Conservation (phyloP, 2,888 invertebrate species). For the Parelbella ahira region DNA sequence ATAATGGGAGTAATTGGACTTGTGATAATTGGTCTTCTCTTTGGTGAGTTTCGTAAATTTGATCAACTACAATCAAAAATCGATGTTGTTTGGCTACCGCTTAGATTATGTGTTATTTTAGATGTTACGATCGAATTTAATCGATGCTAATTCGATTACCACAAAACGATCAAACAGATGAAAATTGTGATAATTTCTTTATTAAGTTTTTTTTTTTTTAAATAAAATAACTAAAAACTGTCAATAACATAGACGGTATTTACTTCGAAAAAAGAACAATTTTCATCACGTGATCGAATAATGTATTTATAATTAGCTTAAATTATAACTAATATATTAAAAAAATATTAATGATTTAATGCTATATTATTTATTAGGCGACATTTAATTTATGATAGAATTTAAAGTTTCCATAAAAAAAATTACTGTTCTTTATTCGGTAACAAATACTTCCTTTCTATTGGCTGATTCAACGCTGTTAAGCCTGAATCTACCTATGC, state of each 20-base stretch:
- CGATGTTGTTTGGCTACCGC: constrained; percentile 36
- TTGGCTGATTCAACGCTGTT: constrained; percentile 34
- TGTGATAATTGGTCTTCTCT: constrained; percentile 91
- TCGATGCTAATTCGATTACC: constrained; percentile 5
- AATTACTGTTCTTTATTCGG: too few relatives aligned
- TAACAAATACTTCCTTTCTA: too few relatives aligned
- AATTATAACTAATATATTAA: background rate
- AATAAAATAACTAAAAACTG: too few relatives aligned
- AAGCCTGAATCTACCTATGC: constrained; percentile 17
- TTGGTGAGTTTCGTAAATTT: constrained; percentile 84
- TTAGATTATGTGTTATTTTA: constrained; percentile 26
- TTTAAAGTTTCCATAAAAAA: too few relatives aligned
- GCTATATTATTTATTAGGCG: constrained; percentile 1
- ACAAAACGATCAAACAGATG: constrained; percentile 17
- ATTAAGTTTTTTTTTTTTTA: too few relatives aligned
- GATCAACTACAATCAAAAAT: constrained; percentile 20
- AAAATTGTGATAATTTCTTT: constrained; percentile 19
- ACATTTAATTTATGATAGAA: background rate
- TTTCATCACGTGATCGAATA: constrained; percentile 12
- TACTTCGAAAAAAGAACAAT: too few relatives aligned
- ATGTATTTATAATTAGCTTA: background rate
- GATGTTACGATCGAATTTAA: constrained; percentile 25
- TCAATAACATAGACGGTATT: too few relatives aligned
- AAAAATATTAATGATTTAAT: background rate
- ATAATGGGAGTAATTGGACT: constrained; percentile 92